Evolutionary conservation across 2,797 vertebrate species (phyloP).

Genomic region (Lepilemur septentrionalis): DNA sequence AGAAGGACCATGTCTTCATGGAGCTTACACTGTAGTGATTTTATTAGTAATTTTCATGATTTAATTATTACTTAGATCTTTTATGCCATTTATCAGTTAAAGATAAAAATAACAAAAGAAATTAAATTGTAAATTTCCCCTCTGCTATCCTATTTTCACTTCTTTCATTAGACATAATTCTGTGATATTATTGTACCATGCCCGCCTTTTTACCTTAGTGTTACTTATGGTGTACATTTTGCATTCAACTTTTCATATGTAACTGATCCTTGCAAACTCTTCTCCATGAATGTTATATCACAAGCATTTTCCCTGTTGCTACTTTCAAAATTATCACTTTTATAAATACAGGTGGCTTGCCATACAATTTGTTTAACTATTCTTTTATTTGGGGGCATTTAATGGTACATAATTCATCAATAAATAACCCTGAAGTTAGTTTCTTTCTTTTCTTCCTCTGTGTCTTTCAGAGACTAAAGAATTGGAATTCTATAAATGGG

Average conservation of each 20-base stretch:
- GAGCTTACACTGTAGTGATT: background rate
- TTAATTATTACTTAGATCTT: background rate
- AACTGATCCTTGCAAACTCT: background rate
- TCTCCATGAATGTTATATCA: background rate
- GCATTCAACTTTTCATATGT: background rate
- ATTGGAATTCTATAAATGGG: background rate
- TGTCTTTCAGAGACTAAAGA: background rate
- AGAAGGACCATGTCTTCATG: background rate
- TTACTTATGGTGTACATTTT: background rate
- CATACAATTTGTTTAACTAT: background rate
- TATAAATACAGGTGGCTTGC: background rate
- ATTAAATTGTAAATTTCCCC: background rate
- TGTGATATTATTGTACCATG: background rate
- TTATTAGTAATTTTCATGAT: background rate
- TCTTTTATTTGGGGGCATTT: background rate
- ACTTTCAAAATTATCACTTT: background rate
- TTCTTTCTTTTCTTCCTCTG: background rate
- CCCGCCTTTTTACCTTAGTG: background rate
- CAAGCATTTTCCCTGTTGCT: background rate
- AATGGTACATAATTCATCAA: background rate
- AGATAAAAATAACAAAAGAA: background rate
- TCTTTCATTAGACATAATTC: background rate
- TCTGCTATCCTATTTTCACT: background rate
- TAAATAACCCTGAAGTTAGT: background rate
- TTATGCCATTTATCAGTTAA: conserved; percentile 15